A percentile compares a stretch with the other conserved stretches of the same genome.
Conservation (phyloP, 2,888 invertebrate species). For the Geophilus truncorum region DNA sequence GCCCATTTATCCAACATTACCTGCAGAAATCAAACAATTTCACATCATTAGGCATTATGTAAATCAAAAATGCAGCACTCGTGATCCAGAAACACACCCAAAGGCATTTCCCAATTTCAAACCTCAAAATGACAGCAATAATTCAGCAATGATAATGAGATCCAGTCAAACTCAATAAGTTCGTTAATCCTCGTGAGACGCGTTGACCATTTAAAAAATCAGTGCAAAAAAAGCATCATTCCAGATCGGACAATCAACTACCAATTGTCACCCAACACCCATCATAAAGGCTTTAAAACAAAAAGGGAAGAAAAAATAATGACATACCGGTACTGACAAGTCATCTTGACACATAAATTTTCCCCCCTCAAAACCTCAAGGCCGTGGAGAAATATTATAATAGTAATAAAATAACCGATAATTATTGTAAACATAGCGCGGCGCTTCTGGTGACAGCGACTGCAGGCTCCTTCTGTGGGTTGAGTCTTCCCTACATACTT, state of each 20-base stretch:
- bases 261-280: neutral
- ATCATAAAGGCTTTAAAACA: neutral
- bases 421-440: neutral
- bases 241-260: neutral
- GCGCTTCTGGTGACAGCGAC: neutral
- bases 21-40: too few species aligned
- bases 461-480: neutral
- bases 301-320: neutral
- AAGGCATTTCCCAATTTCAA: too few species aligned
- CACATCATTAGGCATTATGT: too few species aligned
- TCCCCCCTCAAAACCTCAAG: neutral
- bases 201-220: neutral
- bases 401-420: neutral
- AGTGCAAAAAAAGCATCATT: neutral
- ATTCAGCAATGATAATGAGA: neutral
- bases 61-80: too few species aligned
- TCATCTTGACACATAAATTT: constrained; percentile 10
- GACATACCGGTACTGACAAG: neutral
- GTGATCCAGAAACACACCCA: too few species aligned
- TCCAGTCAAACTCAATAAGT: neutral
- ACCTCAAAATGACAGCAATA: neutral
- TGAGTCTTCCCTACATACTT: neutral
- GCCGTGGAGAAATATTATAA: neutral
- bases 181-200: neutral
- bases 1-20: too few species aligned